A percentile compares a stretch with the other conserved stretches of the same genome.
Conservation (phyloP, 1,140 invertebrate genomes). For the Orchesella cincta region DNA sequence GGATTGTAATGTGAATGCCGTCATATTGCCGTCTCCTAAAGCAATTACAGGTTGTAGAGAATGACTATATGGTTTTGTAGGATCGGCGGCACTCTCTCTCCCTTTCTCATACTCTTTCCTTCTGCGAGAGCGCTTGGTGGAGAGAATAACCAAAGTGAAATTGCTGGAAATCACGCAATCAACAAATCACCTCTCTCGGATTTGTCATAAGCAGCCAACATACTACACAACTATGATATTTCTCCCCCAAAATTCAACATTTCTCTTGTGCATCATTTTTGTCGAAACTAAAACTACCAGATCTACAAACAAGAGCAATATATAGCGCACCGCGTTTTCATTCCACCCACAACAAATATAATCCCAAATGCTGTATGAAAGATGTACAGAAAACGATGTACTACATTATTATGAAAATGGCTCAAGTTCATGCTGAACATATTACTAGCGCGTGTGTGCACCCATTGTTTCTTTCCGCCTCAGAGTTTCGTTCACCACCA, state of each 20-base stretch:
- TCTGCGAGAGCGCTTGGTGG: background rate
- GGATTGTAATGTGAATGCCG: too few relatives aligned
- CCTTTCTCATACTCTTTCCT: background rate
- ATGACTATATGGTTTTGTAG: background rate
- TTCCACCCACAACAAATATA: background rate
- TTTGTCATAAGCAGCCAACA: constrained; percentile 5
- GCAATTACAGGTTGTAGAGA: background rate
- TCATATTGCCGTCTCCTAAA: too few relatives aligned
- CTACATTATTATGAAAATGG: background rate
- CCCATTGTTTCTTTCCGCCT: background rate
- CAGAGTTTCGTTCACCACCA: background rate
- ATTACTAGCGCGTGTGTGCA: background rate
- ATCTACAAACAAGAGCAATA: background rate
- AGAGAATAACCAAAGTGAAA: constrained; percentile 20
- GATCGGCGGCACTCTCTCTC: background rate
- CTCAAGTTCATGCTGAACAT: background rate
- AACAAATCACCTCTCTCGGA: constrained; percentile 35
- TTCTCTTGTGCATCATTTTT: background rate
- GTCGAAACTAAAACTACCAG: background rate
- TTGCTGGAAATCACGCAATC: constrained; percentile 33
- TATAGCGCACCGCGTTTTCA: background rate
- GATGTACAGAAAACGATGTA: background rate
- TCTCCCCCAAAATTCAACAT: background rate
- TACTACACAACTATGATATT: background rate
- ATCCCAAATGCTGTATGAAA: background rate